A percentile compares a stretch with the other conserved stretches of the same genome.
Conservation (phyloP, 2,888 invertebrate species). For the Choristoneura rosaceana region DNA sequence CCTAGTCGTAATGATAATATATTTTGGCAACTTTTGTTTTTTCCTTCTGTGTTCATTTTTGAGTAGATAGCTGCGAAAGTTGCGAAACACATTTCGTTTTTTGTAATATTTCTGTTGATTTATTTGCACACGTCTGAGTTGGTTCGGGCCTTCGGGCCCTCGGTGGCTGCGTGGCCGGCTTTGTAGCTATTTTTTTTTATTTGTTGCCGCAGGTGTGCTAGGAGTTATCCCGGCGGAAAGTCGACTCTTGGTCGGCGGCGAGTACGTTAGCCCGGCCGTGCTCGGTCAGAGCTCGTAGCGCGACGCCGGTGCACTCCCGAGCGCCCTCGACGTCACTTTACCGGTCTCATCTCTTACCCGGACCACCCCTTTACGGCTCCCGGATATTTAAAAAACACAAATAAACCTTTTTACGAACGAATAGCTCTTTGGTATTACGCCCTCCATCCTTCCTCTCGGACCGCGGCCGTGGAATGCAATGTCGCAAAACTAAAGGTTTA, state of each 20-base stretch:
- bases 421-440: slow-evolving; percentile 78
- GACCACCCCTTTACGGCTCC: slow-evolving; percentile 77
- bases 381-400: slow-evolving; percentile 75
- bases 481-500: slow-evolving; percentile 68
- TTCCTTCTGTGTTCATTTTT: slow-evolving; percentile 63
- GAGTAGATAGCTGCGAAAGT: slow-evolving; percentile 44
- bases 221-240: slow-evolving; percentile 87
- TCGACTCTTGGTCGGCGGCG: slow-evolving; percentile 87
- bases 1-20: slow-evolving; percentile 60
- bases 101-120: slow-evolving; percentile 57
- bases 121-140: slow-evolving; percentile 68
- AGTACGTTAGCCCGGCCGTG: slow-evolving; percentile 84
- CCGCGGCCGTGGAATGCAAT: slow-evolving; percentile 80
- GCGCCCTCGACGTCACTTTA: slow-evolving; percentile 60
- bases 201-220: slow-evolving; percentile 87
- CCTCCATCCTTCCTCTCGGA: slow-evolving; percentile 66
- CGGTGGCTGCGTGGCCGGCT: slow-evolving; percentile 72
- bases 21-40: slow-evolving; percentile 64
- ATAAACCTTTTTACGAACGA: slow-evolving; percentile 80
- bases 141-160: slow-evolving; percentile 64
- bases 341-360: slow-evolving; percentile 63
- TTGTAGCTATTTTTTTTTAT: slow-evolving; percentile 81
- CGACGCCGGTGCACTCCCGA: slow-evolving; percentile 50
- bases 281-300: slow-evolving; percentile 82
- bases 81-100: slow-evolving; percentile 43